Evolutionary conservation across 1,140 invertebrate species (phyloP).

Genomic region (Heliothis subflexa): DNA sequence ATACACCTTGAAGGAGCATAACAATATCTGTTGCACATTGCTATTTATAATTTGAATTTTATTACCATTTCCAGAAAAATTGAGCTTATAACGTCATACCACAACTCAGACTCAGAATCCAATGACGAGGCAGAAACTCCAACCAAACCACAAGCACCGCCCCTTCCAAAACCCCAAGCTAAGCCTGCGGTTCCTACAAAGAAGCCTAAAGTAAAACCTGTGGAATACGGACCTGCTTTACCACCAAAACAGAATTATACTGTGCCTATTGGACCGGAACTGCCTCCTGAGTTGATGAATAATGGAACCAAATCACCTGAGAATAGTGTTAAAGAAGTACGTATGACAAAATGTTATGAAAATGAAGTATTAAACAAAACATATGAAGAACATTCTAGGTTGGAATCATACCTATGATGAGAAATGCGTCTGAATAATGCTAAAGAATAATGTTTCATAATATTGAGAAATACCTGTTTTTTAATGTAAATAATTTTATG

Average conservation of each 20-base stretch:
- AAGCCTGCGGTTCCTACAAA: constrained; percentile 58
- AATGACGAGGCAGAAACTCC: constrained; percentile 74
- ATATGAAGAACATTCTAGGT: background rate
- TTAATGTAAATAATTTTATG: background rate
- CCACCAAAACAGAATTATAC: constrained; percentile 70
- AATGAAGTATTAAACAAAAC: background rate
- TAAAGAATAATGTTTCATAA: constrained; percentile 30
- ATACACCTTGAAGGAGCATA: too few species aligned
- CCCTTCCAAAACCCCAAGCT: constrained; percentile 49
- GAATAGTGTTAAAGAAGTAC: constrained; percentile 53
- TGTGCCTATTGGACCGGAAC: constrained; percentile 73
- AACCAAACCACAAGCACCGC: constrained; percentile 49
- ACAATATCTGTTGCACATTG: too few species aligned
- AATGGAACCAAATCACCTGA: constrained; percentile 53
- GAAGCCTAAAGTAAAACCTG: constrained; percentile 64
- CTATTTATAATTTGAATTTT: too few species aligned
- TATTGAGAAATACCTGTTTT: constrained; percentile 29
- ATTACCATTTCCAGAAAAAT: constrained; percentile 80
- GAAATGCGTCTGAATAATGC: constrained; percentile 54
- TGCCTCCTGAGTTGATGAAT: constrained; percentile 62
- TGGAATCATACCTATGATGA: constrained; percentile 59
- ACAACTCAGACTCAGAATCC: constrained; percentile 81
- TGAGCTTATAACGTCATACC: constrained; percentile 80
- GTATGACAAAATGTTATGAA: constrained; percentile 13
- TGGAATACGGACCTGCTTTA: constrained; percentile 71